Evolutionary conservation across 2,113 vertebrate species (phyloP).

Genomic region (Tretioscincus oriximinensis): DNA sequence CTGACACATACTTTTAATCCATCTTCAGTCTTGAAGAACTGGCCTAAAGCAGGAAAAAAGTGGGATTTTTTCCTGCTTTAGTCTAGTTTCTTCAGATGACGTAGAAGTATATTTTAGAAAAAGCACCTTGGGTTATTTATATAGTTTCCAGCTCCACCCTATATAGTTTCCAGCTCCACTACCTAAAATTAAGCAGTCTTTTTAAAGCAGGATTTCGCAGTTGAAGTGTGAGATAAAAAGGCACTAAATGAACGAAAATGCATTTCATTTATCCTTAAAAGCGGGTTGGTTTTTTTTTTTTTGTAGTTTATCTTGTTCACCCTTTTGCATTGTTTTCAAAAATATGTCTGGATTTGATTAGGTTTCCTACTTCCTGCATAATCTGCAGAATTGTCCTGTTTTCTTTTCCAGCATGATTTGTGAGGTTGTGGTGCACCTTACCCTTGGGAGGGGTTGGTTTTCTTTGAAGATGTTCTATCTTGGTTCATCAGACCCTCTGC

Average conservation of each 20-base stretch:
- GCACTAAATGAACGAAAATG: background rate
- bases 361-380: background rate
- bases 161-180: too few species aligned
- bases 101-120: too few species aligned
- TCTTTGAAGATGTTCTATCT: constrained; percentile 19
- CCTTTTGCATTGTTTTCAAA: background rate
- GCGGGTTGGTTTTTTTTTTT: background rate
- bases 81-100: too few species aligned
- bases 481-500: background rate
- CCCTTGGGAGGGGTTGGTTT: background rate
- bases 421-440: background rate
- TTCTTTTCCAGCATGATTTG: constrained; percentile 15
- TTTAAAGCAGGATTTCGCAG: background rate
- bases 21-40: too few species aligned
- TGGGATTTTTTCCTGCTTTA: too few species aligned
- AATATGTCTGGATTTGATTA: background rate
- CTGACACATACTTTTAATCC: too few species aligned
- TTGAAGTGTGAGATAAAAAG: background rate
- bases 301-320: constrained; percentile 8
- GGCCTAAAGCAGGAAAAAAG: too few species aligned
- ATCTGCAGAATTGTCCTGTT: background rate
- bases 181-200: background rate
- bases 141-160: too few species aligned
- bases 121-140: too few species aligned
- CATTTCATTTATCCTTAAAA: background rate